These are phyloP conservation scores for Drosophila arawakana DNA, from an alignment of 1,140 invertebrate species.

Conservation along the genomic window DNA sequence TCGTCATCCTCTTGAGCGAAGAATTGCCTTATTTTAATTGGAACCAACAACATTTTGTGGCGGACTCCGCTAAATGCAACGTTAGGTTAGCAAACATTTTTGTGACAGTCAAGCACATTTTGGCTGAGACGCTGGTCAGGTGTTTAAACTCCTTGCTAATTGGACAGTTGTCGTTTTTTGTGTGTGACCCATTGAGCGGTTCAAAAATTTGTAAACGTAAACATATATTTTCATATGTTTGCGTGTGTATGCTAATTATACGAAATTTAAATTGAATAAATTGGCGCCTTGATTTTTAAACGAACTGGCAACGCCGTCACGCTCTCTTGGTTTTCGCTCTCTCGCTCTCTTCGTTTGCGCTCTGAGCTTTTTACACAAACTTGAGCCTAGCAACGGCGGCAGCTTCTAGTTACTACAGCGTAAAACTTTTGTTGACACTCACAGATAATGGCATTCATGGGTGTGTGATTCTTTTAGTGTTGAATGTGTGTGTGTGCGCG, in stretches of 20 bases:
- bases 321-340: not conserved
- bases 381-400: slow-evolving; percentile 46
- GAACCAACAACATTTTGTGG: slow-evolving; percentile 49
- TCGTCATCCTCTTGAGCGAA: slow-evolving; percentile 69
- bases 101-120: slow-evolving; percentile 43
- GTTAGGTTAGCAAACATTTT: slow-evolving; percentile 54
- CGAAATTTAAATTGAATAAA: slow-evolving; percentile 61
- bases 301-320: slow-evolving; percentile 29
- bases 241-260: slow-evolving; percentile 30
- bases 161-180: slow-evolving; percentile 44
- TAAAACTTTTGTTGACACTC: slow-evolving; percentile 67
- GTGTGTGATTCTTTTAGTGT: not conserved
- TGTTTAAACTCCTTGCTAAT: not conserved
- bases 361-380: slow-evolving; percentile 16
- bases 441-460: slow-evolving; percentile 20
- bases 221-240: slow-evolving; percentile 71
- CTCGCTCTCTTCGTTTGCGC: not conserved
- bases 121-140: slow-evolving; percentile 32
- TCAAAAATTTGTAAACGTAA: slow-evolving; percentile 35
- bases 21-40: not conserved
- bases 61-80: slow-evolving; percentile 30
- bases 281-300: slow-evolving; percentile 30
- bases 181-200: slow-evolving; percentile 26
- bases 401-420: slow-evolving; percentile 43
- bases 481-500: slow-evolving; percentile 23